Conservation (phyloP, 2,113 vertebrate species). For the Corythaeola cristata region DNA sequence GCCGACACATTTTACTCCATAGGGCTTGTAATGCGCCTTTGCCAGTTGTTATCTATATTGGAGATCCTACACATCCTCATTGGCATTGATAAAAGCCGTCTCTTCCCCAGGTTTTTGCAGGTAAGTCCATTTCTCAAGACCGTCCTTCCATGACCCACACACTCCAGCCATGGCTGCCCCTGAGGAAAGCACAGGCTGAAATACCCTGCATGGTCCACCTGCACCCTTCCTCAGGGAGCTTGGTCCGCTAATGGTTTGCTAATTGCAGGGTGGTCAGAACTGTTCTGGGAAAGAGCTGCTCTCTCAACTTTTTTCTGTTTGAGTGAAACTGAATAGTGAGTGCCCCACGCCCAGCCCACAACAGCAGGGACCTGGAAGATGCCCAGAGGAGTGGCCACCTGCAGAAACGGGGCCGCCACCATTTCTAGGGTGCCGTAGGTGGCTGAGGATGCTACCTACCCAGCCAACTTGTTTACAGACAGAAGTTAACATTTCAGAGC, state of each 20-base stretch:
- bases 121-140: constrained; percentile 58
- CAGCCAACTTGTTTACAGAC: not conserved
- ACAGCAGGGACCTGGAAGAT: not conserved
- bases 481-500: not conserved
- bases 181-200: not conserved
- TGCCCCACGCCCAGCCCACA: not conserved
- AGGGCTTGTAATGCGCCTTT: constrained; percentile 88
- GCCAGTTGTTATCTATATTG: constrained; percentile 86
- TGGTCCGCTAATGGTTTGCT: not conserved
- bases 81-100: constrained; percentile 81
- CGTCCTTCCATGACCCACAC: not conserved
- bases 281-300: not conserved
- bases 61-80: constrained; percentile 89
- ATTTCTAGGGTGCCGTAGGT: not conserved
- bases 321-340: not conserved
- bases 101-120: constrained; percentile 87
- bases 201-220: not conserved
- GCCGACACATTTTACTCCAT: constrained; percentile 91
- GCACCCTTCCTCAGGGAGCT: not conserved
- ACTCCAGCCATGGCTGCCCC: not conserved
- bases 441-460: not conserved
- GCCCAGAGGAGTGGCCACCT: not conserved
- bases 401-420: not conserved
- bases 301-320: not conserved
- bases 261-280: not conserved